Conservation (phyloP, 2,888 invertebrate species). For the Lithophane ornitopus region DNA sequence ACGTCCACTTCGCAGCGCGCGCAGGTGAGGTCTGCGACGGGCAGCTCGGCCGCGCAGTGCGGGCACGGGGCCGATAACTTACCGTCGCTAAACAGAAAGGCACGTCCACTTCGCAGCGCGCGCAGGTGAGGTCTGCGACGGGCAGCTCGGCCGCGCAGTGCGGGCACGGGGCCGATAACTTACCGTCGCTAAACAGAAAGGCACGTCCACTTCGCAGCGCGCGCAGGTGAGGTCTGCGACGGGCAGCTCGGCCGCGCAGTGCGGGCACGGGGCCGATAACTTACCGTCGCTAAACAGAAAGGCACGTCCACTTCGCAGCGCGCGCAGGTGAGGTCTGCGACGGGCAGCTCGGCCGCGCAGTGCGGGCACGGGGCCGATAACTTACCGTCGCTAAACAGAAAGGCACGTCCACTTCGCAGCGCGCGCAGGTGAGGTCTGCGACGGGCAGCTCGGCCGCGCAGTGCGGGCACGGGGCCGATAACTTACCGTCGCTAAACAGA, state of each 20-base stretch:
- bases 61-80: slow-evolving; percentile 96
- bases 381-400: slow-evolving; percentile 97
- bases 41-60: slow-evolving; percentile 94
- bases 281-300: slow-evolving; percentile 96
- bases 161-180: slow-evolving; percentile 96
- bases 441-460: slow-evolving; percentile 94
- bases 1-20: slow-evolving; percentile 96
- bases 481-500: slow-evolving; percentile 96
- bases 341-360: slow-evolving; percentile 94
- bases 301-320: slow-evolving; percentile 97
- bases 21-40: slow-evolving; percentile 96
- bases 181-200: slow-evolving; percentile 97
- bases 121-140: slow-evolving; percentile 95
- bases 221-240: slow-evolving; percentile 96
- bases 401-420: slow-evolving; percentile 97
- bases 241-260: slow-evolving; percentile 94
- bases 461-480: slow-evolving; percentile 96
- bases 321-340: slow-evolving; percentile 95
- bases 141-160: slow-evolving; percentile 94
- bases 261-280: slow-evolving; percentile 96
- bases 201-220: slow-evolving; percentile 96
- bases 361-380: slow-evolving; percentile 96
- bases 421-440: slow-evolving; percentile 95
- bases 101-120: slow-evolving; percentile 96
- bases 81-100: slow-evolving; percentile 98